phyloP scores from a whole-genome alignment of 2,888 invertebrate species.

The Dryomyza anilis region DNA sequence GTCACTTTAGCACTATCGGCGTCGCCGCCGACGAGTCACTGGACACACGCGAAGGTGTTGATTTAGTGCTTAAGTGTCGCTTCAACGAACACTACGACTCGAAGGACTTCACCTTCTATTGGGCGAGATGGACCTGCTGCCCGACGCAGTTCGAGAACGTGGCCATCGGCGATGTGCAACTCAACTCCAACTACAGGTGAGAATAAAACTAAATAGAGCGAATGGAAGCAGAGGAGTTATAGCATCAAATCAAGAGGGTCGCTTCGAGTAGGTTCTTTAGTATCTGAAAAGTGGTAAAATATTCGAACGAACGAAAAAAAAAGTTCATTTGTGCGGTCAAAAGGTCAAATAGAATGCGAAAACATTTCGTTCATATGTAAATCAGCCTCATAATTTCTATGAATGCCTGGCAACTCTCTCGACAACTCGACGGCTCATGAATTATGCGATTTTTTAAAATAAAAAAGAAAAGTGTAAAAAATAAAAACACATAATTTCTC shows the following conservation, averaged over 20 bases:
- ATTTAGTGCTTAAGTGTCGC: constrained; percentile 83
- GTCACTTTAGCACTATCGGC: not conserved
- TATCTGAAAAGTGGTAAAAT: too few relatives aligned
- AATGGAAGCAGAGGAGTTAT: too few relatives aligned
- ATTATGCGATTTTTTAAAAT: not conserved
- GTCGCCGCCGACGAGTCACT: constrained; percentile 59
- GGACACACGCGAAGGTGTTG: constrained; percentile 87
- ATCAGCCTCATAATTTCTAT: constrained; percentile 7
- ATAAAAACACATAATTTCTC: not conserved
- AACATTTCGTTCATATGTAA: constrained; percentile 2
- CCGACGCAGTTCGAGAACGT: constrained; percentile 86
- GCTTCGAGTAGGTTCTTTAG: too few relatives aligned
- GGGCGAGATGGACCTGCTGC: constrained; percentile 76
- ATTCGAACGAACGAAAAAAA: too few relatives aligned
- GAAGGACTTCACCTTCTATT: constrained; percentile 82
- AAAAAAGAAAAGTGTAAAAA: not conserved
- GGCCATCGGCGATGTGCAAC: constrained; percentile 80
- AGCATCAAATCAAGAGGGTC: too few relatives aligned
- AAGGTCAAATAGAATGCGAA: not conserved
- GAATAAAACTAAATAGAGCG: too few relatives aligned
- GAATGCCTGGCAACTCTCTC: not conserved
- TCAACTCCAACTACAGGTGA: constrained; percentile 86
- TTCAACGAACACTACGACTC: constrained; percentile 74
- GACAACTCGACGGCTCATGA: not conserved
- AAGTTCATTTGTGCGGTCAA: constrained; percentile 22